Conservation (phyloP, 2,888 invertebrate genomes). For the Drosophila cracens region DNA sequence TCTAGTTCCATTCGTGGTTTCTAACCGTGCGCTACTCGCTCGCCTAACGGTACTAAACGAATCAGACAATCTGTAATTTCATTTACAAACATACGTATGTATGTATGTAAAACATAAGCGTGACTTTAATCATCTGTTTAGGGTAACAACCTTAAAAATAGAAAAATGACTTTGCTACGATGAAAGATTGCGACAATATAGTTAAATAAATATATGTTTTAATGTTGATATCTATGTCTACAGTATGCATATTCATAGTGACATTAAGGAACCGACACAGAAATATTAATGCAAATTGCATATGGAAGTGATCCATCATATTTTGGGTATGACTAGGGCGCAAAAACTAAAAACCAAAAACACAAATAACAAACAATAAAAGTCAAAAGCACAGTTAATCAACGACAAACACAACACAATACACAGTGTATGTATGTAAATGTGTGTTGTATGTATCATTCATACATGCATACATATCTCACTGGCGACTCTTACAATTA, state of each 20-base stretch:
- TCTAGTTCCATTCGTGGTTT: slow-evolving; percentile 61
- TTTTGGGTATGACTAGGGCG: slow-evolving; percentile 52
- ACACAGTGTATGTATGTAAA: slow-evolving; percentile 26
- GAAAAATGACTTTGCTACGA: slow-evolving; percentile 3
- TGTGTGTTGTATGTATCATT: slow-evolving; percentile 1
- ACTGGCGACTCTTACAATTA: slow-evolving; percentile 71
- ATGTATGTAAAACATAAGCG: neutral
- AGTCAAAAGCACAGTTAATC: slow-evolving; percentile 74
- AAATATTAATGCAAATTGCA: slow-evolving; percentile 80
- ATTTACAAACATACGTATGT: neutral
- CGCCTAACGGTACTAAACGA: slow-evolving; percentile 8
- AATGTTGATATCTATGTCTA: slow-evolving; percentile 2
- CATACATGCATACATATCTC: slow-evolving; percentile 21
- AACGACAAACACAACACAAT: slow-evolving; percentile 61
- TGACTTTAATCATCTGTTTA: neutral
- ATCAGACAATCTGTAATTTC: slow-evolving; percentile 1
- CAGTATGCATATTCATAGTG: slow-evolving; percentile 16
- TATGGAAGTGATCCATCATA: slow-evolving; percentile 83
- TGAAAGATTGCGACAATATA: neutral
- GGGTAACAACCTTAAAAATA: neutral
- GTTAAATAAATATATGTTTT: neutral
- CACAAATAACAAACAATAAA: slow-evolving; percentile 58
- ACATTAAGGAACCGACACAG: slow-evolving; percentile 44
- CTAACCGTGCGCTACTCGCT: slow-evolving; percentile 49
- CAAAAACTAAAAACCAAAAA: slow-evolving; percentile 46